Evolutionary conservation across 1,140 invertebrate genomes (phyloP), one percentile per base, ranked within the genome.

Genomic region (Cyphomyrmex costatus): DNA sequence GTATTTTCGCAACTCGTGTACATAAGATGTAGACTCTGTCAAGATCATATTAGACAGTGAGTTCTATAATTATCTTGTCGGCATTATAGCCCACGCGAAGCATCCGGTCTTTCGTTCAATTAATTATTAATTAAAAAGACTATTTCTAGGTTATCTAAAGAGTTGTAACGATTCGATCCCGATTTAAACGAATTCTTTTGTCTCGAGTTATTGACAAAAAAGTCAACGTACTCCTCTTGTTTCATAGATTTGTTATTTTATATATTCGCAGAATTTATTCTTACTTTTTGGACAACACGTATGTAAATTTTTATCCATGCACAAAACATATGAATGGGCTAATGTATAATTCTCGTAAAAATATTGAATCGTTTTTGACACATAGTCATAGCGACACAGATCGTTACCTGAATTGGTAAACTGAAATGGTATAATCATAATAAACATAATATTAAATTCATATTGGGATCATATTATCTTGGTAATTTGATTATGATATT

Each of bases 21-120:
- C 16, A 12, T n/a, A 33, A 46, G 60, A 73, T 73, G 60, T 85
- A 79, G 66, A 79, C 77, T 68, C 30, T 65, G 42, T 79, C 27
- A 79, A 90, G 86, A 88, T 76, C 78, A 56, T 49, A 61, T 56
- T 51, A 84, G 73, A 90, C 42, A 80, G 76, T 36, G 24, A 86
- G 42, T 63, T 73, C 89, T 93, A 92, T 93, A 92, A 93, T 93
- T 93, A 92, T 91, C 90, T 88, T 84, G 86, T 89, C 87, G 68
- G 70, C 77, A 70, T 70, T 88, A 77, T 83, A 86, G 68, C 88
- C 87, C 89, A 91, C 88, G 80, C 86, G 65, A 76, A 68, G 51
- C 53, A 73, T 84, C 27, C 83, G 78, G 63, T 65, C 58, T 76
- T 65, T 65, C 74, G n/a, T 36, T 86, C 58, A 86, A 66, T 92